A percentile compares a stretch with the other conserved stretches of the same genome.
These are phyloP conservation scores for Holacanthus passer DNA, from an alignment of 2,113 vertebrate genomes.

Conservation along the genomic window DNA sequence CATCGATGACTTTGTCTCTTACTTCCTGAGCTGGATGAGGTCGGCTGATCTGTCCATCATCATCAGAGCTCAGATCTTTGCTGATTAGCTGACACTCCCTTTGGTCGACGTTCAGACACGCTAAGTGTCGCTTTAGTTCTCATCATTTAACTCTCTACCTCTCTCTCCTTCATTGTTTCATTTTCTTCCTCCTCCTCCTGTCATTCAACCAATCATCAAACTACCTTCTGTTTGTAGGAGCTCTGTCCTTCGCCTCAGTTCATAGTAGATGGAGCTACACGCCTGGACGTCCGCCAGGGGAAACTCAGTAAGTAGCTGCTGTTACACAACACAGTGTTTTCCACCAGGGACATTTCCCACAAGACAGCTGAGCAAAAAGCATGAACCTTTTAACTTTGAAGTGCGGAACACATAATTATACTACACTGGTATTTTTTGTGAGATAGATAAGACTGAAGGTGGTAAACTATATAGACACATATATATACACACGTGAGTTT, in stretches of 20 bases:
- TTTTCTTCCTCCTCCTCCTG: not conserved
- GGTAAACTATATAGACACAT: too few relatives aligned
- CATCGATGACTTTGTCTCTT: too few relatives aligned
- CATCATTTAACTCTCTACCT: not conserved
- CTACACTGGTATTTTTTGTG: too few relatives aligned
- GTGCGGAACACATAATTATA: too few relatives aligned
- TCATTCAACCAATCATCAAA: not conserved
- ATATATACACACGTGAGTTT: too few relatives aligned
- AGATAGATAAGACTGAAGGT: too few relatives aligned
- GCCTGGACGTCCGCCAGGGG: conserved; percentile 76
- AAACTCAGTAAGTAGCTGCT: conserved; percentile 57
- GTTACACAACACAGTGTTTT: not conserved
- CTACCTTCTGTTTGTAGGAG: conserved; percentile 71
- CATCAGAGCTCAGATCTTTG: too few relatives aligned
- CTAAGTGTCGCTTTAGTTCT: not conserved
- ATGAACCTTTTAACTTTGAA: too few relatives aligned
- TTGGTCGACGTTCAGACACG: not conserved
- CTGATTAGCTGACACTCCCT: not conserved
- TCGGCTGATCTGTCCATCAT: too few relatives aligned
- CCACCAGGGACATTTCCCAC: not conserved
- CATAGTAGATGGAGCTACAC: conserved; percentile 67
- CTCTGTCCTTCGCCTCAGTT: conserved; percentile 76
- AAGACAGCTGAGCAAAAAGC: not conserved
- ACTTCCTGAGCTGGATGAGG: too few relatives aligned
- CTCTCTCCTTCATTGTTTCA: not conserved